Percentiles rank a stretch among this genome's conserved stretches.
These are phyloP conservation scores for Magallana angulata DNA, from an alignment of 1,140 invertebrate species.

Conservation along the genomic window DNA sequence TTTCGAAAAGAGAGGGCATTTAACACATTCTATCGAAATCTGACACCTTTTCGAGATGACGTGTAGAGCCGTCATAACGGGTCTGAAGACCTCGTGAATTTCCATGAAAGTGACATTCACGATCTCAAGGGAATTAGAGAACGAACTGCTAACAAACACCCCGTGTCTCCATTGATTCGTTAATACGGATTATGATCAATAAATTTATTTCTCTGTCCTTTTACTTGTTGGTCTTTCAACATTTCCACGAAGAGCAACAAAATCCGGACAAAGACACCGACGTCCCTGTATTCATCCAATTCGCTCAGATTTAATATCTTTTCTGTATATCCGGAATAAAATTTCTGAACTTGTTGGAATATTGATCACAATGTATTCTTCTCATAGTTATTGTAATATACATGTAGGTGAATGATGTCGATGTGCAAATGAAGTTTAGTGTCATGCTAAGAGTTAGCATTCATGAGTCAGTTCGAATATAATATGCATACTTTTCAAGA, in stretches of 20 bases:
- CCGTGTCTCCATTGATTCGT: neutral
- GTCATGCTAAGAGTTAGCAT: no score
- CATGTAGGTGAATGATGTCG: no score
- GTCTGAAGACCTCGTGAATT: neutral
- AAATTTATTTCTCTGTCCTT: slow-evolving; percentile 1
- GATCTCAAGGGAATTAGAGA: neutral
- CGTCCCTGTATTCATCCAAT: no score
- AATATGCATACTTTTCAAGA: no score
- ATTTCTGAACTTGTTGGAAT: no score
- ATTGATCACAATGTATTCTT: no score
- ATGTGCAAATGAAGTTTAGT: no score
- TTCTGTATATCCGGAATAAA: no score
- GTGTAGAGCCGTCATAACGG: neutral
- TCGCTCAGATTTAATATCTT: no score
- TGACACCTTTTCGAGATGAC: neutral
- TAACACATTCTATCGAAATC: slow-evolving; percentile 1
- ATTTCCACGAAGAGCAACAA: neutral
- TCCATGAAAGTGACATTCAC: slow-evolving; percentile 2
- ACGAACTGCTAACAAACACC: neutral
- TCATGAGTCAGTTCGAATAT: no score
- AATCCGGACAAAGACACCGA: neutral
- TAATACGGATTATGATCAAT: slow-evolving; percentile 27
- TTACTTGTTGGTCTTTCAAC: neutral
- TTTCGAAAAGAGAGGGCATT: neutral
- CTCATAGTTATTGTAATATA: no score